Conservation (phyloP, 2,797 vertebrate species). For the Nasua narica region DNA sequence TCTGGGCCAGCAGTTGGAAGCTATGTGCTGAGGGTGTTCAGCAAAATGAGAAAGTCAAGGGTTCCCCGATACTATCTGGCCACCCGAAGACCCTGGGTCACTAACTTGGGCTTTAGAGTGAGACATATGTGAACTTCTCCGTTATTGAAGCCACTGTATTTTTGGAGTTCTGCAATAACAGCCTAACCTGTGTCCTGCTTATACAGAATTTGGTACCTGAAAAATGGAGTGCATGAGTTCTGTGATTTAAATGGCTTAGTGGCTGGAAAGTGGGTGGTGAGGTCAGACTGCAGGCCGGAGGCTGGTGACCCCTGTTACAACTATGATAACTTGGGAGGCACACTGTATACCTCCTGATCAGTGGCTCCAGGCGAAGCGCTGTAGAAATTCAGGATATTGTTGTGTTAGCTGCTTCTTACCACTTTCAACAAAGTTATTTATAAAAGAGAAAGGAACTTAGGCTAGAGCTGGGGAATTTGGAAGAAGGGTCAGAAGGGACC, state of each 20-base stretch:
- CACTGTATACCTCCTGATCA: neutral
- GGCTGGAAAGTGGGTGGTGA: neutral
- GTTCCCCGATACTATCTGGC: neutral
- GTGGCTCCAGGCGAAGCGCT: neutral
- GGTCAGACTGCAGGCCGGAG: neutral
- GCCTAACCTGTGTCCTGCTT: neutral
- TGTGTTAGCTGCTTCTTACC: neutral
- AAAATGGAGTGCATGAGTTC: neutral
- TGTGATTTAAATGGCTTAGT: neutral
- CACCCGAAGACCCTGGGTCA: neutral
- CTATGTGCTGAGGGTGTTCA: neutral
- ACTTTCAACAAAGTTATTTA: neutral
- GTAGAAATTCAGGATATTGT: neutral
- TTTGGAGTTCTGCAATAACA: neutral
- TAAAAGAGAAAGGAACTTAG: slow-evolving; percentile 1
- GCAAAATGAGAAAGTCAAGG: neutral
- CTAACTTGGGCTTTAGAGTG: neutral
- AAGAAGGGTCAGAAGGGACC: neutral
- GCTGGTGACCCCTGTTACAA: neutral
- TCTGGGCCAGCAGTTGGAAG: neutral
- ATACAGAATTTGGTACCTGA: neutral
- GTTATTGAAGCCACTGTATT: neutral
- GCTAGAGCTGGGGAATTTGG: neutral
- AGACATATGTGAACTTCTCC: neutral
- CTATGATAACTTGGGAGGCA: neutral